Conservation (phyloP, 2,797 vertebrate species). For the Podarcis siculus region DNA sequence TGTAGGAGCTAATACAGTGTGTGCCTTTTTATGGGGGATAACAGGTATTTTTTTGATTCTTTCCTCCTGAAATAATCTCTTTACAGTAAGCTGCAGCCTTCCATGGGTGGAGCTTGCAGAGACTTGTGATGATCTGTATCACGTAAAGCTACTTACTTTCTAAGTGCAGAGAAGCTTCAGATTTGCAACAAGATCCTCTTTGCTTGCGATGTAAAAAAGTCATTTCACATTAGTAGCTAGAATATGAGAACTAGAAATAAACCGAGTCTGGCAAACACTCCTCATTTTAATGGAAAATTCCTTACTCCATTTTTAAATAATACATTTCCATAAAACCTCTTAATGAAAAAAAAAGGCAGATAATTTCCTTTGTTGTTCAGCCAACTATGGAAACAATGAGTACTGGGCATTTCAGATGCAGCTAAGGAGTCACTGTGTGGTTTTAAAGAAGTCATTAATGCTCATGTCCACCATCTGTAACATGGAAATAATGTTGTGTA, state of each 20-base stretch:
- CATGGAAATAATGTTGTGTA: background rate
- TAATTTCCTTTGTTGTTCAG: background rate
- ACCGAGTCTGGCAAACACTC: background rate
- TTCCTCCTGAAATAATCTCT: background rate
- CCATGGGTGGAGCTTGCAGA: background rate
- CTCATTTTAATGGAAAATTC: background rate
- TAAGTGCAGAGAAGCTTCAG: background rate
- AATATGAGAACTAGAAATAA: background rate
- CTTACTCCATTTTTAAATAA: background rate
- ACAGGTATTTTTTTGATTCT: background rate
- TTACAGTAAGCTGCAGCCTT: background rate
- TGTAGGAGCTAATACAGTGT: background rate
- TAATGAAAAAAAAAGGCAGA: background rate
- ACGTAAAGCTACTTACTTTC: background rate
- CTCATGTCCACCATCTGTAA: background rate
- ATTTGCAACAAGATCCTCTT: background rate
- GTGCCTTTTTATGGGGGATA: background rate
- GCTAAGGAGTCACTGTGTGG: background rate
- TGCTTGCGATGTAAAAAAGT: background rate
- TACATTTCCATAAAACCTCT: background rate
- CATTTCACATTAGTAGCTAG: background rate
- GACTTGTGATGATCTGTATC: background rate
- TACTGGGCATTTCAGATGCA: background rate
- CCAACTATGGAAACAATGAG: background rate
- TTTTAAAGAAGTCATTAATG: background rate